Evolutionary conservation across 2,797 vertebrate genomes (phyloP).

Genomic region (Artibeus lituratus): DNA sequence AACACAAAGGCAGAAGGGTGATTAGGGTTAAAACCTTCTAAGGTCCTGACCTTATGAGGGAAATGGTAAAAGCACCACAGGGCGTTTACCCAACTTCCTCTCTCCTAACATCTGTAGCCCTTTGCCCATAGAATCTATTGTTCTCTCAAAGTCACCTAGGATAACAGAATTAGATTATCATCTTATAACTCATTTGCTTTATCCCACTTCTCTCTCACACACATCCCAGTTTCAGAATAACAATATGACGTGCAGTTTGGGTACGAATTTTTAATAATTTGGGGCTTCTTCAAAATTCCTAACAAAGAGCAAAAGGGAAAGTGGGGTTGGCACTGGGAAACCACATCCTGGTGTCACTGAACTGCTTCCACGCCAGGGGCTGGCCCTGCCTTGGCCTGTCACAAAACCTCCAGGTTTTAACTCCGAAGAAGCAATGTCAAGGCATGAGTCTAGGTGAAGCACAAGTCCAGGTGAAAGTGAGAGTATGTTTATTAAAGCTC

Average conservation of each 20-base stretch:
- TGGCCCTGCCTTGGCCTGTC: neutral
- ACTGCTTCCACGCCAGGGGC: neutral
- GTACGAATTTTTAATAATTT: neutral
- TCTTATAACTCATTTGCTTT: neutral
- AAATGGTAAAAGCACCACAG: neutral
- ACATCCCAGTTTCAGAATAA: neutral
- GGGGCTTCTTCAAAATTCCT: neutral
- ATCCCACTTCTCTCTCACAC: neutral
- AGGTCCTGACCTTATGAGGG: neutral
- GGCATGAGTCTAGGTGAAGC: no score
- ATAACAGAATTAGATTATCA: neutral
- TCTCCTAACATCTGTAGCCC: neutral
- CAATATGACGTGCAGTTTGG: neutral
- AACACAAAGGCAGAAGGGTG: neutral
- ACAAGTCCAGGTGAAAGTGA: no score
- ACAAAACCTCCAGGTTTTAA: neutral
- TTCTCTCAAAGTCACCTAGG: neutral
- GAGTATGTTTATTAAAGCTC: no score
- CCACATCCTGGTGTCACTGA: neutral
- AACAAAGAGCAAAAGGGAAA: neutral
- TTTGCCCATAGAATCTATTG: neutral
- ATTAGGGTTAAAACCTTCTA: neutral
- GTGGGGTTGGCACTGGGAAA: neutral
- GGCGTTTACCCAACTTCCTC: neutral
- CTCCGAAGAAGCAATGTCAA: no score